phyloP scores from a whole-genome alignment of 2,797 vertebrate genomes.

The Pteropus rufus region DNA sequence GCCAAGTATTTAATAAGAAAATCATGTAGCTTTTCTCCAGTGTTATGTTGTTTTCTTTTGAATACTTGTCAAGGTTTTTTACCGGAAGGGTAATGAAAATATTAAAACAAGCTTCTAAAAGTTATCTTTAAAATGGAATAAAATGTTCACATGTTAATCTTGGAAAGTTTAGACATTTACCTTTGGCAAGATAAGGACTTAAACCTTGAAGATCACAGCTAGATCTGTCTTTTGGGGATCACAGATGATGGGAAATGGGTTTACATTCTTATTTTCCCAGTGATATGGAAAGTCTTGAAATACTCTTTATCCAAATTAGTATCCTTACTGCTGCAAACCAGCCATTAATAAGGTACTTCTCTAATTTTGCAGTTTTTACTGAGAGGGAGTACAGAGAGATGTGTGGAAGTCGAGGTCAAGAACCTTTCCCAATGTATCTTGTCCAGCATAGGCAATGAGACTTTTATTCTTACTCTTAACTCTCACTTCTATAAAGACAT shows the following conservation, averaged over 20 bases:
- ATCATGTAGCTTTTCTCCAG: slow-evolving; percentile 51
- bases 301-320: slow-evolving; percentile 31
- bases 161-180: slow-evolving; percentile 42
- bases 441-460: neutral
- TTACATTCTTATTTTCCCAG: slow-evolving; percentile 12
- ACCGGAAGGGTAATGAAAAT: slow-evolving; percentile 64
- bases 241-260: slow-evolving; percentile 26
- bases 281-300: slow-evolving; percentile 32
- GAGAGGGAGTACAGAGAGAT: neutral
- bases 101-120: slow-evolving; percentile 53
- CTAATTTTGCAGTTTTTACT: neutral
- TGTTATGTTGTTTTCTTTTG: slow-evolving; percentile 61
- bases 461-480: slow-evolving; percentile 10
- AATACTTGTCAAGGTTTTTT: slow-evolving; percentile 53
- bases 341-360: slow-evolving; percentile 31
- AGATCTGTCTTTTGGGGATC: slow-evolving; percentile 33
- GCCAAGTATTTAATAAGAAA: slow-evolving; percentile 73
- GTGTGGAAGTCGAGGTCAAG: neutral
- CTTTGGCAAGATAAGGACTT: slow-evolving; percentile 24
- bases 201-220: neutral
- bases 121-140: slow-evolving; percentile 53
- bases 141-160: slow-evolving; percentile 46
- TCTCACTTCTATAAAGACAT: neutral
- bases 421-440: neutral
- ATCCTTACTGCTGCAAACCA: neutral